Evolutionary conservation across 2,797 vertebrate species (phyloP).

Genomic region (Sternotherus odoratus): DNA sequence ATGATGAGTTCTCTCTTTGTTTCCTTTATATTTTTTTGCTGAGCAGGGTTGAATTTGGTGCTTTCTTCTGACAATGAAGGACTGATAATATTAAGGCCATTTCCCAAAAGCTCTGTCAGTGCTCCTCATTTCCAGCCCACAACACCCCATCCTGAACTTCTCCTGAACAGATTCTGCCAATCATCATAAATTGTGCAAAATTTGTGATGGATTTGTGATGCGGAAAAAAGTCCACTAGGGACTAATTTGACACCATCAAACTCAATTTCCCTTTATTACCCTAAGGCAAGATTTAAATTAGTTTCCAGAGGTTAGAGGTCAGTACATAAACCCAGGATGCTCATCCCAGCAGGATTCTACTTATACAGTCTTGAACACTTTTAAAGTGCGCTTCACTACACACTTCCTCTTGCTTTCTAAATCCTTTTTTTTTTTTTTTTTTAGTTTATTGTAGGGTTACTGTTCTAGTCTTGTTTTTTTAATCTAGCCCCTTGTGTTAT

Average conservation of each 20-base stretch:
- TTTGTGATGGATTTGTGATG: conserved; percentile 62
- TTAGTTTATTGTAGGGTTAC: not conserved
- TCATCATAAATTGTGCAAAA: conserved; percentile 55
- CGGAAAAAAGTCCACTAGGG: conserved; percentile 58
- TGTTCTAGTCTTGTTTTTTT: conserved; percentile 3
- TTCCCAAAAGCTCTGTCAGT: not conserved
- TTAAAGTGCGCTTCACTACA: not conserved
- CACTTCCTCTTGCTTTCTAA: not conserved
- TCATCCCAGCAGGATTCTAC: conserved; percentile 46
- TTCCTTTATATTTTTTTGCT: not conserved
- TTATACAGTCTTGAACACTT: conserved; percentile 12
- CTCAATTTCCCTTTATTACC: conserved; percentile 72
- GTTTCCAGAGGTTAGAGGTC: conserved; percentile 74
- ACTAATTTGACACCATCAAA: conserved; percentile 75
- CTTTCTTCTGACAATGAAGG: conserved; percentile 39
- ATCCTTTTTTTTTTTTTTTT: not conserved
- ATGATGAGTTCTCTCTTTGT: not conserved
- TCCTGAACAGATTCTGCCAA: conserved; percentile 35
- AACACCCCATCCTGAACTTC: conserved; percentile 14
- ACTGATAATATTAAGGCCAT: not conserved
- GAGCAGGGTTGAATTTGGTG: not conserved
- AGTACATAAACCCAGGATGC: conserved; percentile 27
- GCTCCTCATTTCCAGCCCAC: not conserved
- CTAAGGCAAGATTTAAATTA: conserved; percentile 75
- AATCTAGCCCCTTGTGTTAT: not conserved